Evolutionary conservation across 2,797 vertebrate species (phyloP).

Genomic region (Ctenosaura bakeri): DNA sequence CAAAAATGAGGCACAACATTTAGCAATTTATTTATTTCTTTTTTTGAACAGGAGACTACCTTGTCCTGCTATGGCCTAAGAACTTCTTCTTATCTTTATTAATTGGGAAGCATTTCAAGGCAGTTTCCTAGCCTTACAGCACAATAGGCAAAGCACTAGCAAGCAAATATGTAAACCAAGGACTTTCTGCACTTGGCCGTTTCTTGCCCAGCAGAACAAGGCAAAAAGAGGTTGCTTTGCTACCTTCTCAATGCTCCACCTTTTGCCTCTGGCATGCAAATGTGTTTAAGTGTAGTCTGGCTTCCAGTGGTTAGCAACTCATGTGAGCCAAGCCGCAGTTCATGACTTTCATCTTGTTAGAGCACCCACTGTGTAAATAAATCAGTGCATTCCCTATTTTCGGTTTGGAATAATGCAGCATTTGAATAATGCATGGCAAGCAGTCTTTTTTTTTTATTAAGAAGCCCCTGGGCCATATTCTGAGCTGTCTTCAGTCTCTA

Average conservation of each 20-base stretch:
- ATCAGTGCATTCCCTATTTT: not conserved
- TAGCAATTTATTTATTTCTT: not conserved
- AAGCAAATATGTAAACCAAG: slow-evolving; percentile 20
- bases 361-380: slow-evolving; percentile 23
- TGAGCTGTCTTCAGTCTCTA: not conserved
- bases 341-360: slow-evolving; percentile 1
- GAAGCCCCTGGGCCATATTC: slow-evolving; percentile 34
- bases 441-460: slow-evolving; percentile 27
- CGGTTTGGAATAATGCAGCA: slow-evolving; percentile 10
- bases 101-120: slow-evolving; percentile 27
- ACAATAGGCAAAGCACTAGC: slow-evolving; percentile 41
- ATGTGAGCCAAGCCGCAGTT: slow-evolving; percentile 40
- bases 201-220: not conserved
- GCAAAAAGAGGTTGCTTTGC: not conserved
- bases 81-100: slow-evolving; percentile 32
- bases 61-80: slow-evolving; percentile 28
- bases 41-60: not conserved
- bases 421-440: not conserved
- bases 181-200: not conserved
- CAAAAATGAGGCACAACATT: no score
- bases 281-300: slow-evolving; percentile 16
- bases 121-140: slow-evolving; percentile 28
- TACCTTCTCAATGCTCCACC: slow-evolving; percentile 26
- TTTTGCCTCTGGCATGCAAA: slow-evolving; percentile 44
- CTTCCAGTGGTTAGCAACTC: slow-evolving; percentile 21